phyloP scores from a whole-genome alignment of 2,113 vertebrate species.

The Rousettus leschenaultii region DNA sequence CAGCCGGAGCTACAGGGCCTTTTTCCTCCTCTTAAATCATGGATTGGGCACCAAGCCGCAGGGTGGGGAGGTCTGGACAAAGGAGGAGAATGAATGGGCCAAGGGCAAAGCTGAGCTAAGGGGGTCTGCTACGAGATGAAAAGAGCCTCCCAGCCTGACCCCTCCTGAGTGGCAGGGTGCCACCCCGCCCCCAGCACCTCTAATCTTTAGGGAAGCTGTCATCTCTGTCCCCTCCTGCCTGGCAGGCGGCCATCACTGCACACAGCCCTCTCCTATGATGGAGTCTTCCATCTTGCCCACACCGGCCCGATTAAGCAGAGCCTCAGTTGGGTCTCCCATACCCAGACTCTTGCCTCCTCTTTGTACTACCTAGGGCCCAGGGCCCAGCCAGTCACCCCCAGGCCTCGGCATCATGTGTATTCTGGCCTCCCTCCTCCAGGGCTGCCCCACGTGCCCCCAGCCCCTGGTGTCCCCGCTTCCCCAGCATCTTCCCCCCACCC shows the following conservation, averaged over 20 bases:
- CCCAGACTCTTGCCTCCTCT: background rate
- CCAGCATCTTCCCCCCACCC: background rate
- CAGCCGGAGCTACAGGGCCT: background rate
- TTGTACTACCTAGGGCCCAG: background rate
- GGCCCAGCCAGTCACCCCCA: background rate
- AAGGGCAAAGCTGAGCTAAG: background rate
- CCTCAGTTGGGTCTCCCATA: background rate
- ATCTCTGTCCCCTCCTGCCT: constrained; percentile 37
- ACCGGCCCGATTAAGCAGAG: background rate
- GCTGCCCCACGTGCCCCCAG: background rate
- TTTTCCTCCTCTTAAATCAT: constrained; percentile 50
- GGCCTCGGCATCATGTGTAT: background rate
- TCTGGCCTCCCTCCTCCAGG: background rate
- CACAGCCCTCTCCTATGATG: background rate
- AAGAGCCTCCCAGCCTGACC: background rate
- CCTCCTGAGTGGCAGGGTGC: constrained; percentile 2
- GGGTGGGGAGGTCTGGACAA: constrained; percentile 49
- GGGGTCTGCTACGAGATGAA: background rate
- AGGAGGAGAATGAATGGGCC: constrained; percentile 33
- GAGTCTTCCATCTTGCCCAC: constrained; percentile 7
- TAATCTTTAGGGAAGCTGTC: background rate
- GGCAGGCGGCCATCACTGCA: constrained; percentile 36
- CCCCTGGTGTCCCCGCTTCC: background rate
- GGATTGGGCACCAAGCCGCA: constrained; percentile 46
- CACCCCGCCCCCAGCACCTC: constrained; percentile 19